Percentiles rank a stretch among this genome's conserved stretches.
These are phyloP conservation scores for Lasioglossum leucozonium DNA, from an alignment of 2,888 invertebrate genomes.

Conservation along the genomic window DNA sequence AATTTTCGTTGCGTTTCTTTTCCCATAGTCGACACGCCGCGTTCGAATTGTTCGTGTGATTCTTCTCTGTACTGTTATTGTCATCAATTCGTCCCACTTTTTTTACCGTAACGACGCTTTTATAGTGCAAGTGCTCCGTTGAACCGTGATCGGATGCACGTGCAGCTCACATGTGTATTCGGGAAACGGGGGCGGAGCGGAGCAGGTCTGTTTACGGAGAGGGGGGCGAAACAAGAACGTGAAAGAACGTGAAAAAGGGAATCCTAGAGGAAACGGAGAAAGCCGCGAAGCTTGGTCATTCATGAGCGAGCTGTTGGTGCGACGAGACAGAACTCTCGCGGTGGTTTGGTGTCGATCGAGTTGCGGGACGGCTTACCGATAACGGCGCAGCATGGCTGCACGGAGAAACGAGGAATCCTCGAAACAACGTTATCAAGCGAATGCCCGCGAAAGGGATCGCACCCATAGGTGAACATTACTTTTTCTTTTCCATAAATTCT, in stretches of 20 bases:
- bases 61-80: background rate
- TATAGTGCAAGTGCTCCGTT: conserved; percentile 31
- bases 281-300: conserved; percentile 57
- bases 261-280: conserved; percentile 51
- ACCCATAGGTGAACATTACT: conserved; percentile 90
- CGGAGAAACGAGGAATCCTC: conserved; percentile 76
- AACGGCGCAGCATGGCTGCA: conserved; percentile 56
- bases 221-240: background rate
- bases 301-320: conserved; percentile 43
- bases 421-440: conserved; percentile 91
- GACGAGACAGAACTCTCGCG: background rate
- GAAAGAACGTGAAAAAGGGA: conserved; percentile 42
- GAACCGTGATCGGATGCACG: conserved; percentile 62
- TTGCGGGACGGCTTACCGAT: conserved; percentile 33
- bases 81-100: conserved; percentile 27
- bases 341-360: conserved; percentile 18
- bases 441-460: conserved; percentile 92
- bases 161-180: conserved; percentile 66
- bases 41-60: background rate
- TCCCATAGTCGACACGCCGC: background rate
- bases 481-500: background rate
- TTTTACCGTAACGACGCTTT: conserved; percentile 13
- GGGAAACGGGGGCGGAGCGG: conserved; percentile 31
- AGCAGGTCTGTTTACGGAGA: background rate
- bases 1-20: background rate